These are phyloP conservation scores for Atlantisia rogersi DNA, from an alignment of 2,113 vertebrate species.

Conservation along the genomic window DNA sequence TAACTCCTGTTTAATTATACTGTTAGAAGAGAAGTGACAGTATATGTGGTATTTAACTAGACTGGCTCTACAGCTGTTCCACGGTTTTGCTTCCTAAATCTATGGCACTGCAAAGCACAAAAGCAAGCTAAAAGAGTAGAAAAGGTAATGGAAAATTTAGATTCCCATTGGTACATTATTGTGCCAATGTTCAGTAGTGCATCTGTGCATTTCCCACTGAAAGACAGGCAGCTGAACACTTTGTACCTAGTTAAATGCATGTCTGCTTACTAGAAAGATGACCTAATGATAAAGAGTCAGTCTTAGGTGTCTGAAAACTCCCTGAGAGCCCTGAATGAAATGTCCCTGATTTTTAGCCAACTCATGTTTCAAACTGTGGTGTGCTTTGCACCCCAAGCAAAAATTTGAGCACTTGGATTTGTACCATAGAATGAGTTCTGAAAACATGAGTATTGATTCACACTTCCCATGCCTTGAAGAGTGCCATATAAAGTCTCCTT, in stretches of 20 bases:
- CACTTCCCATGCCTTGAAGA: not conserved
- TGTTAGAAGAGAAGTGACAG: not conserved
- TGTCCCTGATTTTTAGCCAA: not conserved
- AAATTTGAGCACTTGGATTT: not conserved
- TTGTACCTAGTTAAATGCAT: not conserved
- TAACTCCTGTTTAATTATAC: not conserved
- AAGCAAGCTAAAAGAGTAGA: not conserved
- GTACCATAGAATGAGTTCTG: not conserved
- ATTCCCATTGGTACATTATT: not conserved
- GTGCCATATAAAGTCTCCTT: not conserved
- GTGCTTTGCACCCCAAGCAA: not conserved
- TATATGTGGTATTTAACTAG: not conserved
- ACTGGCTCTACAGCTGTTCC: not conserved
- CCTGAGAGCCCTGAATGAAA: not conserved
- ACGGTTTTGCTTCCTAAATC: not conserved
- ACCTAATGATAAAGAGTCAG: not conserved
- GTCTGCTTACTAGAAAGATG: not conserved
- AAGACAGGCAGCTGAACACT: not conserved
- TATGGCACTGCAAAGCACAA: not conserved
- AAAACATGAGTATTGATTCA: not conserved
- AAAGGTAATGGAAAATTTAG: not conserved
- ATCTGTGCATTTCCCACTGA: not conserved
- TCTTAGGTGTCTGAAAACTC: not conserved
- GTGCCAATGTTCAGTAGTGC: not conserved
- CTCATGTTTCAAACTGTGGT: not conserved